Conservation (phyloP, 1,140 invertebrate species). For the Drosophila ogumai region DNA sequence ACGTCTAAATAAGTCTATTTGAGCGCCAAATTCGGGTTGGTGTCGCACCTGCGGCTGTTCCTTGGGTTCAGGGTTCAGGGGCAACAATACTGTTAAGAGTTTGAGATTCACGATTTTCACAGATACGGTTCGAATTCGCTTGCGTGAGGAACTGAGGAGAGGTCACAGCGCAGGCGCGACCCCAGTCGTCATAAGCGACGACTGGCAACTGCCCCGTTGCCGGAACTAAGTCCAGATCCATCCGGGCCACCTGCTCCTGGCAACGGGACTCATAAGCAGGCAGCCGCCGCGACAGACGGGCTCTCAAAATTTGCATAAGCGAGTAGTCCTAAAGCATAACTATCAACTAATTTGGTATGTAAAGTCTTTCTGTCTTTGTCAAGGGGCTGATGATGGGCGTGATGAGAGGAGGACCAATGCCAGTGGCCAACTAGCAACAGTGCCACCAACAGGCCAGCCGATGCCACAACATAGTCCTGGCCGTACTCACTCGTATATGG, state of each 20-base stretch:
- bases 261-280: slow-evolving; percentile 71
- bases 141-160: slow-evolving; percentile 48
- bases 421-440: slow-evolving; percentile 66
- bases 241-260: slow-evolving; percentile 43
- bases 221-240: slow-evolving; percentile 2
- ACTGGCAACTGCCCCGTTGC: slow-evolving; percentile 17
- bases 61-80: slow-evolving; percentile 6
- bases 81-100: slow-evolving; percentile 39
- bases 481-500: slow-evolving; percentile 49
- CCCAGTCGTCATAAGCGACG: slow-evolving; percentile 41
- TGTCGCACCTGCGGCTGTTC: slow-evolving; percentile 53
- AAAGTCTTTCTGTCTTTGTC: slow-evolving; percentile 81
- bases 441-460: slow-evolving; percentile 53
- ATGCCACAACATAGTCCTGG: slow-evolving; percentile 44
- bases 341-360: slow-evolving; percentile 82
- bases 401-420: slow-evolving; percentile 36
- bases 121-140: slow-evolving; percentile 50
- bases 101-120: slow-evolving; percentile 48
- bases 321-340: slow-evolving; percentile 74
- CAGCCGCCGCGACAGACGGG: slow-evolving; percentile 33
- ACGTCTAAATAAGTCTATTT: slow-evolving; percentile 84
- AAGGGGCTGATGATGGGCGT: slow-evolving; percentile 48
- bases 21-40: slow-evolving; percentile 78
- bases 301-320: slow-evolving; percentile 69
- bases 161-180: slow-evolving; percentile 52